Evolutionary conservation across 2,888 invertebrate genomes (phyloP), one percentile per base, ranked within the genome.

Genomic region (Clistopyga incitator): DNA sequence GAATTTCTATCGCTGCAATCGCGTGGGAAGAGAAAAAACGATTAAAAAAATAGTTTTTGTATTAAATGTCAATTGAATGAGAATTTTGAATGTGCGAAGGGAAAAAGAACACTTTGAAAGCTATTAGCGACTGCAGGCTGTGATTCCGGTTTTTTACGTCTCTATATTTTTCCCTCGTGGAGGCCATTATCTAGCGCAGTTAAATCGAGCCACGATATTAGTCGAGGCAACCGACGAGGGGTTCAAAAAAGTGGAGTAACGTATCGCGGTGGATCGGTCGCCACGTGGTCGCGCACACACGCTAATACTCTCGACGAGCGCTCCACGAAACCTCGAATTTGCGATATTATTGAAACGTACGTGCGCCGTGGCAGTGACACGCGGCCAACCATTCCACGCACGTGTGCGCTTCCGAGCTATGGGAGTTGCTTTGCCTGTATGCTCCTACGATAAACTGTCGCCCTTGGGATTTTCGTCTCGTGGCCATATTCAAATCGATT

Each of bases 321-420:
- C 56, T 23, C 42, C 42, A 56, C 42, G 38, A 72, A 72, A 72
- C 72, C 47, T 59, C 72, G 45, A 71, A 59, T 45, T 25, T 72
- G 59, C 42, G 59, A 45, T 61, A 61, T 34, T 72, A 72, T 72
- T 47, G 72, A 47, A 72, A 29, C 72, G 59, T 47, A 72, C 45
- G 59, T 61, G 56, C 23, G 59, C 45, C 45, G 29, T n/a, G 38
- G 61, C 61, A 34, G 47, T 47, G 29, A 72, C 72, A 72, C 59
- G 72, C 59, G 72, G 29, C 72, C 59, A 11, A 6, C 29, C 13
- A 72, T 59, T 72, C 45, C 20, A 61, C 47, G 59, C 72, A 72
- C 72, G 59, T 72, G 59, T 20, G 25, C 25, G 72, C 25, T 18
- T 18, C 29, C 15, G 13, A 45, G 38, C 38, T 45, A 56, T 25